Percentiles rank a stretch among this genome's conserved stretches.
phyloP scores from a whole-genome alignment of 1,140 invertebrate genomes.

The Penaeus chinensis region DNA sequence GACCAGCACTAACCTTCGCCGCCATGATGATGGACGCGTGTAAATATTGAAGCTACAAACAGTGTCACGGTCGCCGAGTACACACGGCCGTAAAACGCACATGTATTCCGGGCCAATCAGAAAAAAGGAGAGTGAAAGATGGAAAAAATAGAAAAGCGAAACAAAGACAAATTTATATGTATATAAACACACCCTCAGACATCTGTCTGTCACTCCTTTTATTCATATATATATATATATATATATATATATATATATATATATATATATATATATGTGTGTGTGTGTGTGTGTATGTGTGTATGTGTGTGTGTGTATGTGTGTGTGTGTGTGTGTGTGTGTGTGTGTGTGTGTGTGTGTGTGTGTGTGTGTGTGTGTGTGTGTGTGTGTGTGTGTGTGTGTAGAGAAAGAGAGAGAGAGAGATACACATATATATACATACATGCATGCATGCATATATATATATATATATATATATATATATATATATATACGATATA shows the following conservation, averaged over 20 bases:
- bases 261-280: not conserved
- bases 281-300: not conserved
- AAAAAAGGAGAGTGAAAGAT: no score
- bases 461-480: not conserved
- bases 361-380: not conserved
- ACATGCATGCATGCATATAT: not conserved
- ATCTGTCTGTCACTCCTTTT: no score
- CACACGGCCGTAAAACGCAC: no score
- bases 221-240: not conserved
- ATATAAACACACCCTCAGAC: no score
- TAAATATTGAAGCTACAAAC: no score
- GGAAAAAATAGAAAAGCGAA: no score
- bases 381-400: not conserved
- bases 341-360: not conserved
- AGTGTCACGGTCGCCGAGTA: no score
- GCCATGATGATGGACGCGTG: no score
- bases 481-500: slow-evolving; percentile 16
- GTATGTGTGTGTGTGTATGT: not conserved
- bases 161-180: no score
- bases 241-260: not conserved
- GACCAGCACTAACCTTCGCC: no score
- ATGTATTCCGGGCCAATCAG: no score
- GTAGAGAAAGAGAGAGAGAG: not conserved
- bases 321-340: not conserved
- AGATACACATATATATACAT: not conserved